Conservation (phyloP, 2,113 vertebrate genomes). For the Cranoglanis bouderius region DNA sequence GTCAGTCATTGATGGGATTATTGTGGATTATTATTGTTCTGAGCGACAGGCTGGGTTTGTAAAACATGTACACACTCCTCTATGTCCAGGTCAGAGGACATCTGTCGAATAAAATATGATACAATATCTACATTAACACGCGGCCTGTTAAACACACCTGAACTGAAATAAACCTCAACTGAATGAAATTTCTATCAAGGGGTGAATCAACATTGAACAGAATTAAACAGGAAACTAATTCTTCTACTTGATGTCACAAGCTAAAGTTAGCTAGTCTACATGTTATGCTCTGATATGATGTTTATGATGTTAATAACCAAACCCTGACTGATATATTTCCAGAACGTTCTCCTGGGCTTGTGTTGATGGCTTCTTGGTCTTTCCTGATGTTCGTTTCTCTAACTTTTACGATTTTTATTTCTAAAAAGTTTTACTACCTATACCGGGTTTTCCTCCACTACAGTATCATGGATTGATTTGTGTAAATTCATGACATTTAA, state of each 20-base stretch:
- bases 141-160: not conserved
- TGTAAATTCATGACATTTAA: not conserved
- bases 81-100: not conserved
- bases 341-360: not conserved
- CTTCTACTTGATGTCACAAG: not conserved
- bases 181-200: not conserved
- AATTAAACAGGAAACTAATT: not conserved
- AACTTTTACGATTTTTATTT: not conserved
- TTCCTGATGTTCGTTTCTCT: not conserved
- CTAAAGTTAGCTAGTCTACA: not conserved
- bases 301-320: not conserved
- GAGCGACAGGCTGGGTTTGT: not conserved
- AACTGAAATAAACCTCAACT: not conserved
- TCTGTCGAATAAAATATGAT: not conserved
- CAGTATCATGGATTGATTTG: not conserved
- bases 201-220: not conserved
- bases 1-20: conserved; percentile 30
- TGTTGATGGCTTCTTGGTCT: not conserved
- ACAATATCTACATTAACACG: not conserved
- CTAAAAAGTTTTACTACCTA: not conserved
- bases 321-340: not conserved
- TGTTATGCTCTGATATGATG: not conserved
- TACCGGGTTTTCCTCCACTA: not conserved
- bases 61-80: not conserved
- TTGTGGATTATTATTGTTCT: conserved; percentile 9